Base-by-base conservation (phyloP, 2,888 invertebrate species). In the Flabesymbios commensalis region DNA sequence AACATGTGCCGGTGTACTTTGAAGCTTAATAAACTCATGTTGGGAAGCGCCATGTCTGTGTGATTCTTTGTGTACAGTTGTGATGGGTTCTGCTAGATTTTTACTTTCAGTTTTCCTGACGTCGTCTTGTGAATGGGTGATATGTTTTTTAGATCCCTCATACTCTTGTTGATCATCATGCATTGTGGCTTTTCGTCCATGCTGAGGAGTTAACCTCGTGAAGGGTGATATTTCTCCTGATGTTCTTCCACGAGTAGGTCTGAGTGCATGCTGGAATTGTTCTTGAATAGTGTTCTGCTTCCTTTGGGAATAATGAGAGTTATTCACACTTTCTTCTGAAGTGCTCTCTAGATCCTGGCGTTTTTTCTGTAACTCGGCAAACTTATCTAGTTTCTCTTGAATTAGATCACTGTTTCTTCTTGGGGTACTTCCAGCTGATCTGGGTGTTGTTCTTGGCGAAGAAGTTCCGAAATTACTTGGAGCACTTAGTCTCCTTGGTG, bases 291-390 rank as follows among this genome's bases (percentile, higher is more conserved):
- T n/a, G 10, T 26, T 55, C 5, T 43, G 26, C 19, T n/a, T 17
- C 5, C 17, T 7, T 7, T 17, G 10, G 14, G 36, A 7, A n/a
- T n/a, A n/a, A n/a, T n/a, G n/a, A n/a, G n/a, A n/a, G n/a, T n/a
- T n/a, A 22, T 17, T 5, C 41, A 66, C 31, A 19, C 48, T 59
- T 31, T 63, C 63, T 10, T 66, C 63, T 2, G 60, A 61, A 5
- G 52, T 59, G 10, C 43, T 48, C 26, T 66, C 66, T 10, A 66
- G 51, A 1, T 57, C 63, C 14, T 48, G 19, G 24, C 63, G 33
- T 43, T 39, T 54, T 52, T 47, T 45, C 48, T 64, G 66, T 7
- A 66, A 41, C 51, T 54, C 61, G 28, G 57, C 61, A 58, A 63
- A 63, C 32, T 42, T 39, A 14, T 59, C 55, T n/a, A 55, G 49